phyloP scores from a whole-genome alignment of 2,113 vertebrate genomes.

The Triplophysa rosa region DNA sequence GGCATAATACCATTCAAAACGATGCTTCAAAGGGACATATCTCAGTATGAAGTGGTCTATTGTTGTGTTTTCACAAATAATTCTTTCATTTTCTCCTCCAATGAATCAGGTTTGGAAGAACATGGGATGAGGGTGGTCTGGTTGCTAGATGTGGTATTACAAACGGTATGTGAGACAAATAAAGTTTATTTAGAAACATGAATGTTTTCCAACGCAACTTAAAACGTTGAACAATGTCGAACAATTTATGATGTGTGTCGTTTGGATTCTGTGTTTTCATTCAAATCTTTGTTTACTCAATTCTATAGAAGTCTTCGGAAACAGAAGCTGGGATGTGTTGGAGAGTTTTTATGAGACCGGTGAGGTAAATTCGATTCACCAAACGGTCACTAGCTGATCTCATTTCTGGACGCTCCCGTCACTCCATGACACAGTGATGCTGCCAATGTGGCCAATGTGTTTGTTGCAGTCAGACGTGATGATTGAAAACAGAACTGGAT shows the following conservation, averaged over 20 bases:
- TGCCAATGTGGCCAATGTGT: not conserved
- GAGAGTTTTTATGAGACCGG: not conserved
- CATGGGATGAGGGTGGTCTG: too few species aligned
- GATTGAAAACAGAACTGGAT: constrained; percentile 33
- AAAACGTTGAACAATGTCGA: not conserved
- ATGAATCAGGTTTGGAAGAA: too few species aligned
- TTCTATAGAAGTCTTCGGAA: not conserved
- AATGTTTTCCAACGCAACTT: not conserved
- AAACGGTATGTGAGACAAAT: too few species aligned
- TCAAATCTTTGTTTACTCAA: not conserved
- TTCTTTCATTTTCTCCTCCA: too few species aligned
- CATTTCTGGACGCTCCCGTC: not conserved
- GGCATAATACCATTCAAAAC: constrained; percentile 17
- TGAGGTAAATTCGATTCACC: not conserved
- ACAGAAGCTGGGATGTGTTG: not conserved
- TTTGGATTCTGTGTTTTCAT: constrained; percentile 11
- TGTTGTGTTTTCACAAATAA: too few species aligned
- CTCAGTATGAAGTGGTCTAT: too few species aligned
- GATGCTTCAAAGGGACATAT: not conserved
- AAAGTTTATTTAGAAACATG: not conserved
- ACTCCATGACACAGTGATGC: not conserved
- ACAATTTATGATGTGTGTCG: not conserved
- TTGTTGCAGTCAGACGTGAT: constrained; percentile 27
- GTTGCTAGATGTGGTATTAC: too few species aligned
- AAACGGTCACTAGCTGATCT: not conserved